Conservation (phyloP, 1,140 invertebrate species). For the Pristionchus pacificus region DNA sequence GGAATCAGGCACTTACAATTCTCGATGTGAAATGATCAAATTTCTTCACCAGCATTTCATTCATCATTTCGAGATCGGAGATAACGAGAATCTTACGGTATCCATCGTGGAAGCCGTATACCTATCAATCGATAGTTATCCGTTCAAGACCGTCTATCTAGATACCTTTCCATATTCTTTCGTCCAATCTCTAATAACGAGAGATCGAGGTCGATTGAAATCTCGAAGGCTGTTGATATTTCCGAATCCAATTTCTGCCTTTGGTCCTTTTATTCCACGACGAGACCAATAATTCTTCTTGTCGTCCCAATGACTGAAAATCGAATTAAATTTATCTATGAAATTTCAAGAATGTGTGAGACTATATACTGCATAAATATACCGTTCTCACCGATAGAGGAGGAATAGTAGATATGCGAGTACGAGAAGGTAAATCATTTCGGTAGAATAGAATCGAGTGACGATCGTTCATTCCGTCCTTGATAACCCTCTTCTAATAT, state of each 20-base stretch:
- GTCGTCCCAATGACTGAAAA: too few species aligned
- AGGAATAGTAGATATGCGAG: too few species aligned
- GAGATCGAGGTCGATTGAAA: not conserved
- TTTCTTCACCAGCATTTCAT: constrained; percentile 4
- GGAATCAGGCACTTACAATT: not conserved
- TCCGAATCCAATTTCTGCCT: not conserved
- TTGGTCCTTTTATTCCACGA: constrained; percentile 5
- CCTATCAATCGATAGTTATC: not conserved
- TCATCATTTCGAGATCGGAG: not conserved
- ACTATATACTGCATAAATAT: too few species aligned
- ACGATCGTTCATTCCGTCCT: too few species aligned
- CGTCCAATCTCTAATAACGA: not conserved
- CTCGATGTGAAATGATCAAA: constrained; percentile 7
- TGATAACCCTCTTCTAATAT: too few species aligned
- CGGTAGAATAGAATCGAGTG: too few species aligned
- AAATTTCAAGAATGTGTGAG: too few species aligned
- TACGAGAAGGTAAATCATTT: too few species aligned
- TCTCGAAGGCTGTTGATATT: constrained; percentile 1
- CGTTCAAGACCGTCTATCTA: not conserved
- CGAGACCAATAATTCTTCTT: constrained; percentile 9
- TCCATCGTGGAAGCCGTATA: constrained; percentile 5
- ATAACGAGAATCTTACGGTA: not conserved
- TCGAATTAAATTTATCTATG: too few species aligned
- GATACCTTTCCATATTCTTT: not conserved
- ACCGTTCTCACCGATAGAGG: too few species aligned